Base-by-base conservation (phyloP, 2,113 vertebrate genomes). In the Pavo muticus region DNA sequence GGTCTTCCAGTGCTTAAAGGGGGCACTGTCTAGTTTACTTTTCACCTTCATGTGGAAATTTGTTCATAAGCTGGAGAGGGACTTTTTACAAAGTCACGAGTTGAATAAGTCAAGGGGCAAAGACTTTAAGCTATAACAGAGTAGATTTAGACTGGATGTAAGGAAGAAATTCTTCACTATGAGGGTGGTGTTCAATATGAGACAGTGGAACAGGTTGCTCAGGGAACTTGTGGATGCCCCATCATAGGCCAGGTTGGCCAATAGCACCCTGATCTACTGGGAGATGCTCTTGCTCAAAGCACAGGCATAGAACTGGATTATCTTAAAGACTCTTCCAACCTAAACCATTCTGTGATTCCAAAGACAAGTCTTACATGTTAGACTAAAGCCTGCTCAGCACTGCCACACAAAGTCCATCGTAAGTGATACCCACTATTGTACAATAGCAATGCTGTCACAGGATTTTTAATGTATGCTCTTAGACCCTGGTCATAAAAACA, bases 401-500 rank as follows among this genome's bases (percentile, higher is more conserved):
- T 15, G 5, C 9, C 48, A 83, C 7, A 47, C 25, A 63, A 73
- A 78, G 14, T 4, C 30, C 35, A 63, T 65, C 45, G 1, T 27
- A 72, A 35, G 11, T 10, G 11, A 27, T 23, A 30, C 19, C 9
- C 12, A 11, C 13, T 23, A 29, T 2, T 7, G 52, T 29, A 32
- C 32, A 79, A 32, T 10, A 73, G 44, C 6, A 77, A 47, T 0
- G 0, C 23, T 47, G 18, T n/a, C 10, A 18, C 17, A 20, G 7
- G 23, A 9, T 78, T 35, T 52, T 35, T 59, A 71, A 72, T 1
- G 40, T 9, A 11, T 3, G 35, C 2, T 68, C 19, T 63, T 37
- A 56, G 15, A 11, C 19, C 25, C 6, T 65, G 9, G 23, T 85
- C 23, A 13, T 30, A 67, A 35, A 77, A 54, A 14, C 11, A 42